Evolutionary conservation across 2,113 vertebrate species (phyloP).

Genomic region (Ictidomys tridecemlineatus): DNA sequence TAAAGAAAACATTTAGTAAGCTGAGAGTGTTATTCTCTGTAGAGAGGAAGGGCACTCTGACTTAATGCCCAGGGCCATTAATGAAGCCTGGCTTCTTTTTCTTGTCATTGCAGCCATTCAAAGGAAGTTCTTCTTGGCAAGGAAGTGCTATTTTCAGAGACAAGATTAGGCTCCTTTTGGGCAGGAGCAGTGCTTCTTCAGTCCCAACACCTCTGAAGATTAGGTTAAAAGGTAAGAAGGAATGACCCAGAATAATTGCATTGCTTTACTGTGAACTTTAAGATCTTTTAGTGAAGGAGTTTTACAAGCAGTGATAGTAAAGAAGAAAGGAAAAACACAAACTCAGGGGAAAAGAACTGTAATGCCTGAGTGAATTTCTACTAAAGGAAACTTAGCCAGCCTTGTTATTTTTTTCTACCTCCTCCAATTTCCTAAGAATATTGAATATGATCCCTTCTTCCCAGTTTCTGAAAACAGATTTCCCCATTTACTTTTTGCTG

Average conservation of each 20-base stretch:
- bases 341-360: constrained; percentile 57
- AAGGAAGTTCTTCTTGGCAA: constrained; percentile 74
- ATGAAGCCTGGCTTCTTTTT: constrained; percentile 67
- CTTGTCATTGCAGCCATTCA: constrained; percentile 49
- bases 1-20: not conserved
- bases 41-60: constrained; percentile 36
- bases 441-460: constrained; percentile 46
- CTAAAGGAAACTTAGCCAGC: constrained; percentile 44
- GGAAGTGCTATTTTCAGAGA: constrained; percentile 73
- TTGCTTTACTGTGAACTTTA: constrained; percentile 69
- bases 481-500: not conserved
- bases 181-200: constrained; percentile 53
- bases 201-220: constrained; percentile 65
- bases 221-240: constrained; percentile 75
- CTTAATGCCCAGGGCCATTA: constrained; percentile 58
- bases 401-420: constrained; percentile 44
- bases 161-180: constrained; percentile 70
- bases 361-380: constrained; percentile 67
- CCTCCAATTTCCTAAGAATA: not conserved
- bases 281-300: constrained; percentile 63
- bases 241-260: constrained; percentile 78
- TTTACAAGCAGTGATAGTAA: constrained; percentile 70
- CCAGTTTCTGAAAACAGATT: constrained; percentile 32
- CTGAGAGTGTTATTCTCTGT: constrained; percentile 64
- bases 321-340: constrained; percentile 69